Conservation (phyloP, 2,113 vertebrate genomes). For the Saguinus imperator region DNA sequence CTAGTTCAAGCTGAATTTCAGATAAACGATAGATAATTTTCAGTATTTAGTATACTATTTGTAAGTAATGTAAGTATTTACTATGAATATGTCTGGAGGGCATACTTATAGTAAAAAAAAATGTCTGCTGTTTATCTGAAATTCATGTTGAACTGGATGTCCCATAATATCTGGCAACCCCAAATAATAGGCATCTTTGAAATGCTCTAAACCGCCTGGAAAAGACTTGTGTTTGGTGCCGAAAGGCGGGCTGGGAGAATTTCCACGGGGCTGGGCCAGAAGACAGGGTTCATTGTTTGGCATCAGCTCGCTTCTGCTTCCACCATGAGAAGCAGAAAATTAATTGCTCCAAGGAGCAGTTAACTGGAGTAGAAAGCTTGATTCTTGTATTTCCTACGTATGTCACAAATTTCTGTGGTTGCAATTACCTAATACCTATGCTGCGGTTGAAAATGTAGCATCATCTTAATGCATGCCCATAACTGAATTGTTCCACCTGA, state of each 20-base stretch:
- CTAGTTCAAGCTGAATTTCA: not conserved
- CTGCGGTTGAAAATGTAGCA: not conserved
- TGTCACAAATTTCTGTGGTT: not conserved
- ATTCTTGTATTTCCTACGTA: not conserved
- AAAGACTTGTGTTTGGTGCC: not conserved
- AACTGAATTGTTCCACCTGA: too few species aligned
- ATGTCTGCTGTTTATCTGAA: not conserved
- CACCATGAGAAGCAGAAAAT: not conserved
- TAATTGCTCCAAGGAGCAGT: too few species aligned
- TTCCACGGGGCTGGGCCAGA: not conserved
- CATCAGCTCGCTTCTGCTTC: not conserved
- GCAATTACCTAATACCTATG: not conserved
- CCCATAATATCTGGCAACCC: not conserved
- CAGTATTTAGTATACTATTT: not conserved
- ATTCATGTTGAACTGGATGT: not conserved
- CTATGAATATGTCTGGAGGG: not conserved
- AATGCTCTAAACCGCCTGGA: not conserved
- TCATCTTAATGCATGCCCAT: rapidly evolving
- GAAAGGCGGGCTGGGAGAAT: not conserved
- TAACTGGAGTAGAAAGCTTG: not conserved
- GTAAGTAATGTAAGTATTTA: not conserved
- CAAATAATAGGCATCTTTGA: not conserved
- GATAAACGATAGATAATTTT: not conserved
- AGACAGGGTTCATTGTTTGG: not conserved
- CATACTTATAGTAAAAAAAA: not conserved